Evolutionary conservation across 1,140 invertebrate species (phyloP).

Genomic region (Drosophila kohkoa): DNA sequence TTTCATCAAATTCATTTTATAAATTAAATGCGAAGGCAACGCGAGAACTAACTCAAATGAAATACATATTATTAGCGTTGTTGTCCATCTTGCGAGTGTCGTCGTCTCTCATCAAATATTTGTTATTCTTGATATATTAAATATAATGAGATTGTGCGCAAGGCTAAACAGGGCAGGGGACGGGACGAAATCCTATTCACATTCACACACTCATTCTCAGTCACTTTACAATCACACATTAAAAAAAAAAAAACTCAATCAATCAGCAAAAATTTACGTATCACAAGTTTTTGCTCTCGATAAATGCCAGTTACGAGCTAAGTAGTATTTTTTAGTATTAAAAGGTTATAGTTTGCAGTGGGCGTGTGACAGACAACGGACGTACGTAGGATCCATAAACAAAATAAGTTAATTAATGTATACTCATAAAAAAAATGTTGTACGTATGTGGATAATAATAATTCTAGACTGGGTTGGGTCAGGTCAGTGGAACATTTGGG

Average conservation of each 20-base stretch:
- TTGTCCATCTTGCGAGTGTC: constrained; percentile 22
- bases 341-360: not conserved
- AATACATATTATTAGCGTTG: not conserved
- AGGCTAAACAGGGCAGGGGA: constrained; percentile 14
- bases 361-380: constrained; percentile 42
- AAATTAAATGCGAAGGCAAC: constrained; percentile 17
- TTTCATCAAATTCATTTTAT: constrained; percentile 8
- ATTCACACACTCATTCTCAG: constrained; percentile 29
- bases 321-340: not conserved
- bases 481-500: constrained; percentile 33
- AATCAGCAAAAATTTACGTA: constrained; percentile 53
- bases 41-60: constrained; percentile 9
- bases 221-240: constrained; percentile 33
- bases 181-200: constrained; percentile 4
- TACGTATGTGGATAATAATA: constrained; percentile 40
- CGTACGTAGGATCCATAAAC: constrained; percentile 21
- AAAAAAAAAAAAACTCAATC: constrained; percentile 19
- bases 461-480: constrained; percentile 18
- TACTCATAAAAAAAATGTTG: not conserved
- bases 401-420: constrained; percentile 46
- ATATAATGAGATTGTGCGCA: constrained; percentile 75
- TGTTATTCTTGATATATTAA: constrained; percentile 39
- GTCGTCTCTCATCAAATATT: constrained; percentile 36
- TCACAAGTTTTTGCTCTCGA: constrained; percentile 57
- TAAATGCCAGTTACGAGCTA: constrained; percentile 58